These are phyloP conservation scores for Erinaceus europaeus DNA, from an alignment of 2,113 vertebrate species.

Conservation along the genomic window DNA sequence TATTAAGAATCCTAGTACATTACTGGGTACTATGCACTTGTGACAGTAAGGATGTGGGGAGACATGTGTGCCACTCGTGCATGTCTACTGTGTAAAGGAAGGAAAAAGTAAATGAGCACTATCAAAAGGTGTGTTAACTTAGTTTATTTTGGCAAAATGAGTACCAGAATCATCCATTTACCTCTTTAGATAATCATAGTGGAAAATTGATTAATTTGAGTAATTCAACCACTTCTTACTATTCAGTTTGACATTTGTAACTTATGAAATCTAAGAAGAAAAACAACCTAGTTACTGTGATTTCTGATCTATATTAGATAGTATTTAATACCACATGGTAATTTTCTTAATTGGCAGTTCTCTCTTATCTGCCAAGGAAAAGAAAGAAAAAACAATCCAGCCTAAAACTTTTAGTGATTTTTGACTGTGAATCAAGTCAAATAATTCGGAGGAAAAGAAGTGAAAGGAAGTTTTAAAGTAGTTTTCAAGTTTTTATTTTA, in stretches of 20 bases:
- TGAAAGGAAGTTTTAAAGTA: background rate
- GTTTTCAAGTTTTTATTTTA: background rate
- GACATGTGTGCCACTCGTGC: background rate
- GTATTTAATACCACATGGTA: background rate
- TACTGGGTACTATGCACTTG: background rate
- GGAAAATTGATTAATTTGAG: background rate
- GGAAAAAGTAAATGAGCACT: background rate
- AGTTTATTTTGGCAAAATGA: background rate
- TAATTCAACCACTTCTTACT: background rate
- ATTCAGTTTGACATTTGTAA: background rate
- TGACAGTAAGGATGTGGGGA: fast-evolving
- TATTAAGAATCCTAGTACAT: background rate
- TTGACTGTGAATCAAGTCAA: background rate
- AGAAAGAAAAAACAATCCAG: background rate
- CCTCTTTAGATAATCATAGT: constrained; percentile 21
- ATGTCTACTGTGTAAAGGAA: background rate
- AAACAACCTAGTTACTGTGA: background rate
- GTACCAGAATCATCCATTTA: background rate
- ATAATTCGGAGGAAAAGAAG: background rate
- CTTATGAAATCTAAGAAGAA: background rate
- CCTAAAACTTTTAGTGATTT: background rate
- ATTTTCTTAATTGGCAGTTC: background rate
- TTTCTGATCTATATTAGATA: background rate
- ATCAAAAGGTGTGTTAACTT: background rate
- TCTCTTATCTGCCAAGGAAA: background rate